Evolutionary conservation across 2,797 vertebrate genomes (phyloP).

Genomic region (Neosalanx taihuensis): DNA sequence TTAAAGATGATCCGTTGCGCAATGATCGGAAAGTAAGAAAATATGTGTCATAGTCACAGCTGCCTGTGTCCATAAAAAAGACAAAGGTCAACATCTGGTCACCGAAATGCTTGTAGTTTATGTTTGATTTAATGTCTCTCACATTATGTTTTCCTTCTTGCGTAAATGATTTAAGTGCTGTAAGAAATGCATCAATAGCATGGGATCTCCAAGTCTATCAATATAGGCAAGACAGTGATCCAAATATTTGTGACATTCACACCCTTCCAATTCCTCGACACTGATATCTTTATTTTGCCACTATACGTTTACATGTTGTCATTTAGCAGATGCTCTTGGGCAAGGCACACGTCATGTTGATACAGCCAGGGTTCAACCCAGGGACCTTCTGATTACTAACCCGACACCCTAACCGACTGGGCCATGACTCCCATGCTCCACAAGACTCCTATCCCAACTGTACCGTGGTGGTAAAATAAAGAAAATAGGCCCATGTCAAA

Average conservation of each 20-base stretch:
- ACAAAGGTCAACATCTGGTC: conserved; percentile 24
- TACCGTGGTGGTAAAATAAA: not conserved
- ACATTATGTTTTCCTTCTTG: conserved; percentile 53
- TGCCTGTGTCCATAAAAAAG: conserved; percentile 35
- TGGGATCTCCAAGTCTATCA: conserved; percentile 15
- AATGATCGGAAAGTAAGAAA: not conserved
- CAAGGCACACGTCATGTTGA: too few species aligned
- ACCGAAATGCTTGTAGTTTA: conserved; percentile 30
- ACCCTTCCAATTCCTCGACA: conserved; percentile 5
- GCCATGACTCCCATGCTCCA: too few species aligned
- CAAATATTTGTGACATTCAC: conserved; percentile 18
- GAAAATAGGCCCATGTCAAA: not conserved
- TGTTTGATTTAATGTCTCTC: conserved; percentile 33
- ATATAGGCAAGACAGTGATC: conserved; percentile 35
- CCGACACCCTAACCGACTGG: too few species aligned
- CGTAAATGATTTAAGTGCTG: conserved; percentile 36
- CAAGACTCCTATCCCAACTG: too few species aligned
- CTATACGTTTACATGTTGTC: not conserved
- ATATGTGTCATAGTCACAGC: conserved; percentile 13
- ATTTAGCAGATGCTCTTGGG: too few species aligned
- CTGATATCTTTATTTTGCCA: conserved; percentile 21
- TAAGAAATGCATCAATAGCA: conserved; percentile 36
- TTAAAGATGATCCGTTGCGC: not conserved
- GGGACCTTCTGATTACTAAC: too few species aligned
- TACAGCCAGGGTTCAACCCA: too few species aligned